phyloP scores from a whole-genome alignment of 2,113 vertebrate species.

The Capreolus pygargus region DNA sequence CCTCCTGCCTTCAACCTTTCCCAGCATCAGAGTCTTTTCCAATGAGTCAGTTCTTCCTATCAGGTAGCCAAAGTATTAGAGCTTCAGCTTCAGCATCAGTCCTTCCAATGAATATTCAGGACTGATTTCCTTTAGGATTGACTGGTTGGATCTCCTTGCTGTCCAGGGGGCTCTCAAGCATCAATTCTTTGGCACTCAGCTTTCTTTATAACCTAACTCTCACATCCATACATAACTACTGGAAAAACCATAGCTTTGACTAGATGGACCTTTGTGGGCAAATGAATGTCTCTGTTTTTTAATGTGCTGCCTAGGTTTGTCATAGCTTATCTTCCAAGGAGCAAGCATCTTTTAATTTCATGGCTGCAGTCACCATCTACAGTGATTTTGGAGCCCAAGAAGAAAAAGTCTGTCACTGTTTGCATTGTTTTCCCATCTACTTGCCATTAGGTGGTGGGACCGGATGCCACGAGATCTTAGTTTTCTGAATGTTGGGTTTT shows the following conservation, averaged over 20 bases:
- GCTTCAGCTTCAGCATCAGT: neutral
- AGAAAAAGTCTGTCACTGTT: neutral
- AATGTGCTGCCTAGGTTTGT: neutral
- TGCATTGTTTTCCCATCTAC: neutral
- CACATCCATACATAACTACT: neutral
- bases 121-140: neutral
- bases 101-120: neutral
- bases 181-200: neutral
- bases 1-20: neutral
- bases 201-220: too few relatives aligned
- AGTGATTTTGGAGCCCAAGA: neutral
- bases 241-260: neutral
- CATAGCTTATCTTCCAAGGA: neutral
- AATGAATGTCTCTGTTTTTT: neutral
- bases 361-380: neutral
- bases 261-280: neutral
- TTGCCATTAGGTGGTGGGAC: neutral
- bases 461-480: neutral
- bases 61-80: neutral
- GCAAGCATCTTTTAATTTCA: neutral
- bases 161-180: neutral
- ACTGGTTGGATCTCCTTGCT: neutral
- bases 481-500: neutral
- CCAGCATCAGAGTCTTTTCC: neutral
- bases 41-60: neutral